Conservation (phyloP, 2,797 vertebrate species). For the Brachyalestes nurse region DNA sequence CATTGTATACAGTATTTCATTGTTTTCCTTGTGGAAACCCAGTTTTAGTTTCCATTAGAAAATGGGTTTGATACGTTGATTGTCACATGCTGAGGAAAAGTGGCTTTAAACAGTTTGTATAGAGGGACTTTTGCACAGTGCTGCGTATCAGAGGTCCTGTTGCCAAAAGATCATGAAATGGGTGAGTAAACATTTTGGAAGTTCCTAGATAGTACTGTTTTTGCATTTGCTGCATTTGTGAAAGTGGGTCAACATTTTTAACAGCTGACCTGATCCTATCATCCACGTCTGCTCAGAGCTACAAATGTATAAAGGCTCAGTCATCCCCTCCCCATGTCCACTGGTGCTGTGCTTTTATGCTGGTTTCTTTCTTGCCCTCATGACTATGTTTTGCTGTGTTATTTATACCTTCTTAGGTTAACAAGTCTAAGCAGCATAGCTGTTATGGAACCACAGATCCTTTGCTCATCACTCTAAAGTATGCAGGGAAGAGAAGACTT, state of each 20-base stretch:
- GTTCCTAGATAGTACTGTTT: neutral
- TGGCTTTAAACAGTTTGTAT: too few relatives aligned
- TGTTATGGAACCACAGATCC: neutral
- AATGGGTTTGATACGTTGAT: too few relatives aligned
- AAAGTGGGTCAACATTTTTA: slow-evolving; percentile 14
- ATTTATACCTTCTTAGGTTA: slow-evolving; percentile 44
- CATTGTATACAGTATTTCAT: too few relatives aligned
- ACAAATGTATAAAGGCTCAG: slow-evolving; percentile 7
- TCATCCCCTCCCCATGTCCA: neutral
- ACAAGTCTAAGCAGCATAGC: neutral
- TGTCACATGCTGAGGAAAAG: too few relatives aligned
- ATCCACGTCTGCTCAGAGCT: neutral
- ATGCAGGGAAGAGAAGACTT: slow-evolving; percentile 20
- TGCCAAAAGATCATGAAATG: neutral
- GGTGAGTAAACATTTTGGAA: neutral
- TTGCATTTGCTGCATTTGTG: neutral
- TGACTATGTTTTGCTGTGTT: slow-evolving; percentile 30
- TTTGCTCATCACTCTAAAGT: slow-evolving; percentile 21
- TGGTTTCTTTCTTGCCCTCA: neutral
- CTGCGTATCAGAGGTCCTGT: neutral
- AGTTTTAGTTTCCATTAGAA: too few relatives aligned
- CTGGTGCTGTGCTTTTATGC: slow-evolving; percentile 11
- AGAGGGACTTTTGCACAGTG: too few relatives aligned
- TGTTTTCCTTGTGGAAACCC: too few relatives aligned
- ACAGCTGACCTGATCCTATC: slow-evolving; percentile 32